Conservation (phyloP, 2,888 invertebrate species). For the Cheilosia scutellata region DNA sequence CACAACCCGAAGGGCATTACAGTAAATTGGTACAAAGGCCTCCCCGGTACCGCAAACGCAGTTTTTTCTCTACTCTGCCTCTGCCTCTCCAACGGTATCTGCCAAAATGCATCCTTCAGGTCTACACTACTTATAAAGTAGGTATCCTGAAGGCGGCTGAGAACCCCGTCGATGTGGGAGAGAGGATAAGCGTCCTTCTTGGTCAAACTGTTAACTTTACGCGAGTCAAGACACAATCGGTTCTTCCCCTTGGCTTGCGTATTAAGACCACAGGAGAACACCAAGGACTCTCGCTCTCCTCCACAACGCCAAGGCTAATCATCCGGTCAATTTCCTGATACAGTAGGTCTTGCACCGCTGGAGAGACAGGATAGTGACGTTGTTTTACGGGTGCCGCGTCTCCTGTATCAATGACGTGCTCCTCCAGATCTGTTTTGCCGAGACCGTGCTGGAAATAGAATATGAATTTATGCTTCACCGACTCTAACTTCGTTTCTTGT, state of each 20-base stretch:
- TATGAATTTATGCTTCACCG: neutral
- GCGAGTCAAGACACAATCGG: neutral
- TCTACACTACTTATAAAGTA: neutral
- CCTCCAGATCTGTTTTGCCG: neutral
- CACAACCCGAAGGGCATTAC: constrained; percentile 49
- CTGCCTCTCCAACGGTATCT: constrained; percentile 1
- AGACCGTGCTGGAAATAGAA: constrained; percentile 25
- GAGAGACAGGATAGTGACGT: constrained; percentile 71
- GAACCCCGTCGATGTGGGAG: constrained; percentile 10
- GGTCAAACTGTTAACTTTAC: neutral
- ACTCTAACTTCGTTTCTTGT: neutral
- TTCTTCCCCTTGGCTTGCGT: constrained; percentile 64
- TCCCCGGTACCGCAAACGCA: constrained; percentile 49
- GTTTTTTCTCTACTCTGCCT: constrained; percentile 43
- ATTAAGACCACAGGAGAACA: constrained; percentile 77
- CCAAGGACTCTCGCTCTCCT: constrained; percentile 78
- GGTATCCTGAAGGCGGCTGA: constrained; percentile 9
- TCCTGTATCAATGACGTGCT: constrained; percentile 5
- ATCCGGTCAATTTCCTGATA: constrained; percentile 79
- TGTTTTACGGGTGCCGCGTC: constrained; percentile 60
- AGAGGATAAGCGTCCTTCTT: constrained; percentile 32
- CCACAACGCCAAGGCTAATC: constrained; percentile 58
- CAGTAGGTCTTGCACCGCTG: constrained; percentile 59
- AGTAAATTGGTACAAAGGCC: constrained; percentile 45
- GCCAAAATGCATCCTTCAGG: constrained; percentile 5